A percentile compares a stretch with the other conserved stretches of the same genome.
phyloP scores from a whole-genome alignment of 2,888 invertebrate genomes.

The Microchrysa polita region DNA sequence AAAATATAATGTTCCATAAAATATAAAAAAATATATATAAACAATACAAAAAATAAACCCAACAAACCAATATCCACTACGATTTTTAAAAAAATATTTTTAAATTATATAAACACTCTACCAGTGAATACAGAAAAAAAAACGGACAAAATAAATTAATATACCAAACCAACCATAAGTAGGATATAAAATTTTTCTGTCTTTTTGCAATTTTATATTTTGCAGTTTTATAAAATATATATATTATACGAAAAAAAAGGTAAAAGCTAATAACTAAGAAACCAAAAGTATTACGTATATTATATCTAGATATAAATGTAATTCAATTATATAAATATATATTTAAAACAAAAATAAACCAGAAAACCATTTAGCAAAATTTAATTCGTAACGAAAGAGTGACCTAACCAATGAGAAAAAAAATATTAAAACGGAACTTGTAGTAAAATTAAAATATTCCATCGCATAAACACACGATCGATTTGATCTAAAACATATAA shows the following conservation, averaged over 20 bases:
- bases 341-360: background rate
- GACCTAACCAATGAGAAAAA: background rate
- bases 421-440: background rate
- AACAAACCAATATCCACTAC: slow-evolving; percentile 48
- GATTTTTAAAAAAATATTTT: slow-evolving; percentile 53
- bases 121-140: slow-evolving; percentile 39
- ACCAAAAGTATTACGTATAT: slow-evolving; percentile 48
- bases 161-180: slow-evolving; percentile 24
- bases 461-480: slow-evolving; percentile 59
- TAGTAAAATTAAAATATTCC: slow-evolving; percentile 18
- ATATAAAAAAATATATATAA: slow-evolving; percentile 52
- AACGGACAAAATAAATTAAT: slow-evolving; percentile 43
- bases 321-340: slow-evolving; percentile 43
- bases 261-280: slow-evolving; percentile 51
- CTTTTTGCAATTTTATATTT: slow-evolving; percentile 61
- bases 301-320: slow-evolving; percentile 47
- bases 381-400: slow-evolving; percentile 38
- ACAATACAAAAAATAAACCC: slow-evolving; percentile 25
- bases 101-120: slow-evolving; percentile 42
- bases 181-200: slow-evolving; percentile 57
- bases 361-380: slow-evolving; percentile 47
- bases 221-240: slow-evolving; percentile 63
- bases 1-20: slow-evolving; percentile 62
- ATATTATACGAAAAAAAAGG: too few species aligned
- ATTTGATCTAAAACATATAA: slow-evolving; percentile 59